Conservation (phyloP, 2,888 invertebrate species). For the Drosophila infuscata region DNA sequence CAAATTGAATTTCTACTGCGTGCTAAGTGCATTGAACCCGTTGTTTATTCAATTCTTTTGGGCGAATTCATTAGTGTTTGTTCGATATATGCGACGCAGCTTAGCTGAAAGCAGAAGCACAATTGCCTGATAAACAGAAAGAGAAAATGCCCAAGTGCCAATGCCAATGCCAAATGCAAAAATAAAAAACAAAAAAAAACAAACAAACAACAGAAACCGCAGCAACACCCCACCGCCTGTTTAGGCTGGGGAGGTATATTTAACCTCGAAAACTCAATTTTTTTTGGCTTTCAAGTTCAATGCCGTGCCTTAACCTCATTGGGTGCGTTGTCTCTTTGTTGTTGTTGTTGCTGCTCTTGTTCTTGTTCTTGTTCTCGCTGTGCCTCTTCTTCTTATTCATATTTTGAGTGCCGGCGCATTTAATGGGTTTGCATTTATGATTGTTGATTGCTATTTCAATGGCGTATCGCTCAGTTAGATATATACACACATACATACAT, state of each 20-base stretch:
- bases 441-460: slow-evolving; percentile 30
- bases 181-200: background rate
- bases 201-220: background rate
- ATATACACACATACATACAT: background rate
- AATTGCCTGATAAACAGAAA: slow-evolving; percentile 61
- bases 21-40: slow-evolving; percentile 73
- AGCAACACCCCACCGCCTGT: background rate
- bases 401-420: slow-evolving; percentile 58
- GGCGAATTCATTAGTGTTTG: slow-evolving; percentile 54
- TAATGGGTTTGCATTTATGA: slow-evolving; percentile 53
- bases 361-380: slow-evolving; percentile 11
- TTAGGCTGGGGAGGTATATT: slow-evolving; percentile 33
- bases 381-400: slow-evolving; percentile 22
- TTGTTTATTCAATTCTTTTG: slow-evolving; percentile 70
- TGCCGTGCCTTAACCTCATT: slow-evolving; percentile 70
- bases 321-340: slow-evolving; percentile 63
- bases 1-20: slow-evolving; percentile 77
- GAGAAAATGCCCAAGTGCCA: slow-evolving; percentile 43
- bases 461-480: slow-evolving; percentile 16
- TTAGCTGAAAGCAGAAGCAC: slow-evolving; percentile 32
- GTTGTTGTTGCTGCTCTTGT: slow-evolving; percentile 10
- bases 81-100: slow-evolving; percentile 62
- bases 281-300: slow-evolving; percentile 71
- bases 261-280: slow-evolving; percentile 70
- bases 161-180: slow-evolving; percentile 42